Evolutionary conservation across 2,797 vertebrate genomes (phyloP), one percentile per base, ranked within the genome.

Genomic region (Momotus momota): DNA sequence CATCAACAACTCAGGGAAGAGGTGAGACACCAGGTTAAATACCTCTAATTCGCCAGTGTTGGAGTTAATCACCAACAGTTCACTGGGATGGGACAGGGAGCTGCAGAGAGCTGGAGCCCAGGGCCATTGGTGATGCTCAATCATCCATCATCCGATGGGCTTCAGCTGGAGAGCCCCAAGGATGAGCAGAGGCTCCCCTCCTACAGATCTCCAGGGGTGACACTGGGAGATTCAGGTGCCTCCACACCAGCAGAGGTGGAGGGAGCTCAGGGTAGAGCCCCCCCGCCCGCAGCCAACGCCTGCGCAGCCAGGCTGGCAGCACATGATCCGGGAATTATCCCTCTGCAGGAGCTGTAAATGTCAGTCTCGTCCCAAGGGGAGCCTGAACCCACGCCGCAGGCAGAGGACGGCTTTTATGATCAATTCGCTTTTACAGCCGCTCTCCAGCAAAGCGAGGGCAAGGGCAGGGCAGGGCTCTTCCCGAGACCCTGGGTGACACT

Each of bases 91-190:
- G 61, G 29, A 16, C 11, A 9, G 14, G 62, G 31, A 52, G 27
- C 70, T 3, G 5, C 45, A 38, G 8, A 15, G 66, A 64, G n/a
- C 64, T 12, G 2, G 23, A 62, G 25, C 58, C 31, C 45, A 43
- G n/a, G 38, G 19, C 51, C 2, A 0, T 4, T 7, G 51, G 17
- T 7, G 38, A 58, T 58, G 35, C 38, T 51, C 60, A 27, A 43
- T 21, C 18, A 57, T 18, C 48, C 29, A 16, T 8, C 55, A 52
- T 3, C 22, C 2, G 0, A 22, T 1, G 1, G 70, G 15, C 25
- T 49, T 16, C 40, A 72, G 52, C 14, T 2, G 1, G 71, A 75
- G 14, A 26, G 18, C 46, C 46, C 27, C 3, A 0, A 22, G n/a
- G 64, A 31, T 0, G 1, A 77, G 54, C 72, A 69, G 55, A 31